phyloP scores from a whole-genome alignment of 2,888 invertebrate species.

The Eupithecia pulchellata region DNA sequence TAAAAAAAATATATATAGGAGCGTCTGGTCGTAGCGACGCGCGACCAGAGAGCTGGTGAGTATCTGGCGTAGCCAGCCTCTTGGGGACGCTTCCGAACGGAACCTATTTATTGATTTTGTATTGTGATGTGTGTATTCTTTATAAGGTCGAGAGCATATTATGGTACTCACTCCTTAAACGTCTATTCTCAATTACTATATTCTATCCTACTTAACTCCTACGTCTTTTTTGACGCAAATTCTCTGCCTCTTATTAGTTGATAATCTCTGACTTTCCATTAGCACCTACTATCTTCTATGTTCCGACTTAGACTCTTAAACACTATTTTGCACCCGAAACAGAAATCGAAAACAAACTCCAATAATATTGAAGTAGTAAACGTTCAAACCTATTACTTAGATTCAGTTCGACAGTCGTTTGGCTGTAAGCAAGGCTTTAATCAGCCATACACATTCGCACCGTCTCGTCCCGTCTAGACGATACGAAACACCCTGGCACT shows the following conservation, averaged over 20 bases:
- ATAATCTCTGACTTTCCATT: background rate
- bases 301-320: background rate
- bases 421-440: background rate
- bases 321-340: background rate
- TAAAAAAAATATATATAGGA: too few species aligned
- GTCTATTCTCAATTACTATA: background rate
- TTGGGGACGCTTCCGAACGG: too few species aligned
- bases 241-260: background rate
- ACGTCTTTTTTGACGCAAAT: background rate
- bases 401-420: background rate
- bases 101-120: too few species aligned
- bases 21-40: too few species aligned
- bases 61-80: too few species aligned
- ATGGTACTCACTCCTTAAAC: background rate
- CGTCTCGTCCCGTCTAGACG: constrained; percentile 25
- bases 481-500: constrained; percentile 14
- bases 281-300: background rate
- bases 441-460: constrained; percentile 12
- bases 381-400: background rate
- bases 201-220: background rate
- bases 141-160: background rate
- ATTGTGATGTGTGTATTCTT: background rate
- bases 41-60: too few species aligned
- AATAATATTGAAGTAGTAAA: background rate
- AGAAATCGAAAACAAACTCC: background rate